Percentiles rank a stretch among this genome's conserved stretches.
These are phyloP conservation scores for Xanthostigma xanthostigma DNA, from an alignment of 2,888 invertebrate species.

Conservation along the genomic window DNA sequence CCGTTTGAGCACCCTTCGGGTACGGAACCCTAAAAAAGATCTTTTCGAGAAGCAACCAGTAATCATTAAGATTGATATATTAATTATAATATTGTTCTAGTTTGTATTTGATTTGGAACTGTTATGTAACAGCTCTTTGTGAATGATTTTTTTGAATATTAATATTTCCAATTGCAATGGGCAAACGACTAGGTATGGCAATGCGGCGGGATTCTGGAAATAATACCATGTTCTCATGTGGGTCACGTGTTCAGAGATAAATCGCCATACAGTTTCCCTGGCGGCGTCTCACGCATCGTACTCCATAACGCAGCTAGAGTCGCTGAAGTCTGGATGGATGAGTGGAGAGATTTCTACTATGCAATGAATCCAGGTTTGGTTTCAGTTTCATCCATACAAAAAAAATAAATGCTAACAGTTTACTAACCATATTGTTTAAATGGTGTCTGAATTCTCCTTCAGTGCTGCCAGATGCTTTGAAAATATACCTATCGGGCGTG, in stretches of 20 bases:
- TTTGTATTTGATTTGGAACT: too few species aligned
- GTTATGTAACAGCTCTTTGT: too few species aligned
- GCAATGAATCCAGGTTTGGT: constrained; percentile 93
- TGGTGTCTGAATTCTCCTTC: too few species aligned
- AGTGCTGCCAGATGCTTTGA: too few species aligned
- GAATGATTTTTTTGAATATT: too few species aligned
- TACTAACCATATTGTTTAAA: neutral
- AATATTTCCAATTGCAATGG: too few species aligned
- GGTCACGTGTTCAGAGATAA: constrained; percentile 97
- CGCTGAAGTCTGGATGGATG: constrained; percentile 99
- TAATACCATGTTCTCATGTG: constrained; percentile 89
- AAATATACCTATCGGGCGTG: too few species aligned
- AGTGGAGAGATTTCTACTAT: constrained; percentile 98
- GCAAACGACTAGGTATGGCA: constrained; percentile 65
- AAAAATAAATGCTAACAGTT: neutral
- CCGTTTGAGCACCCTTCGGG: too few species aligned
- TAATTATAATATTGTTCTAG: too few species aligned
- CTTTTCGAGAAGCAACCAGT: too few species aligned
- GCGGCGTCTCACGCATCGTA: constrained; percentile 92
- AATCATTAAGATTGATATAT: too few species aligned
- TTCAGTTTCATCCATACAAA: constrained; percentile 1
- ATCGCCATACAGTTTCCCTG: constrained; percentile 98
- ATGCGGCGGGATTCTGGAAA: constrained; percentile 90
- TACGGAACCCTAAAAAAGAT: too few species aligned
- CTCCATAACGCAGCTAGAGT: constrained; percentile 97